Evolutionary conservation across 2,888 invertebrate species (phyloP).

Genomic region (Tachina lurida): DNA sequence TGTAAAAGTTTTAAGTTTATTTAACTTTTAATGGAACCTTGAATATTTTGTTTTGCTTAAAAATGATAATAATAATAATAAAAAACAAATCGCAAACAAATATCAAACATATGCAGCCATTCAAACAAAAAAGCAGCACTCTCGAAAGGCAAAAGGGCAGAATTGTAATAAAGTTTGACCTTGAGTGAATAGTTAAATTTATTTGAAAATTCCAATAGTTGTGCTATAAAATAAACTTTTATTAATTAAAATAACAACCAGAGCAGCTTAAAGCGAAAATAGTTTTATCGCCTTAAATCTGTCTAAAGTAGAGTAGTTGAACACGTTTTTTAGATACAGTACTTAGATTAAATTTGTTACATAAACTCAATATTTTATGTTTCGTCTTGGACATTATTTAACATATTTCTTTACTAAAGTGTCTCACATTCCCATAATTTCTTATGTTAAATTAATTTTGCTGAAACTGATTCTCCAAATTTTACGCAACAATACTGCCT

Average conservation of each 20-base stretch:
- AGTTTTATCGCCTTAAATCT: background rate
- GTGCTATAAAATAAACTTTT: background rate
- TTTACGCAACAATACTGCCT: too few relatives aligned
- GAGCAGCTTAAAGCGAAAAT: background rate
- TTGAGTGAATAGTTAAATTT: slow-evolving; percentile 38
- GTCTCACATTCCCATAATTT: too few relatives aligned
- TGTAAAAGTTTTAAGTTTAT: slow-evolving; percentile 7
- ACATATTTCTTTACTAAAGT: too few relatives aligned
- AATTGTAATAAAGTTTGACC: slow-evolving; percentile 56
- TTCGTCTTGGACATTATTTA: too few relatives aligned
- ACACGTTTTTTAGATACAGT: background rate
- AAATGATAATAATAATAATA: background rate
- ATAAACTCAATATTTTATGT: too few relatives aligned
- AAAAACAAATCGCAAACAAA: background rate
- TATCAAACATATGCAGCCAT: background rate
- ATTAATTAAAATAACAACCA: background rate
- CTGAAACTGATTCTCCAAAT: too few relatives aligned
- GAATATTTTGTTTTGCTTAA: slow-evolving; percentile 15
- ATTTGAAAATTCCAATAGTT: slow-evolving; percentile 5
- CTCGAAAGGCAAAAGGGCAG: slow-evolving; percentile 47
- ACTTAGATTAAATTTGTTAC: too few relatives aligned
- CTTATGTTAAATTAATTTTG: too few relatives aligned
- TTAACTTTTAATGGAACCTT: slow-evolving; percentile 22
- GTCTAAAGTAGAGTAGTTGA: background rate
- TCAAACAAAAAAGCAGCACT: background rate